Conservation (phyloP, 1,140 invertebrate genomes). For the Agrilus planipennis region DNA sequence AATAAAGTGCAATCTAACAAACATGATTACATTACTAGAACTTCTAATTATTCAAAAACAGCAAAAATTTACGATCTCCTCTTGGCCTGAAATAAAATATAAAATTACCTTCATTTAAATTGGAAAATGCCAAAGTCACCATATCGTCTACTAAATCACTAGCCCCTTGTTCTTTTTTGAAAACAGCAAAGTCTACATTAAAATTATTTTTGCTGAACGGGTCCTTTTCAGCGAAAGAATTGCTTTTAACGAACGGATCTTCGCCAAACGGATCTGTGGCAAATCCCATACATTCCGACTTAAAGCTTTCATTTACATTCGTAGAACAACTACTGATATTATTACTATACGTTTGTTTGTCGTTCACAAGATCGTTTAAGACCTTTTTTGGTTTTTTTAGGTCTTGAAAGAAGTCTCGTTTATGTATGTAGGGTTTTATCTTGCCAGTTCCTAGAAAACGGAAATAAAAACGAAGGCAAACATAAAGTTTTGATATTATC, state of each 20-base stretch:
- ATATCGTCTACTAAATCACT: too few species aligned
- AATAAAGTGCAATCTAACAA: too few species aligned
- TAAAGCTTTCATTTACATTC: constrained; percentile 26
- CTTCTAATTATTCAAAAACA: too few species aligned
- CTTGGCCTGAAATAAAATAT: too few species aligned
- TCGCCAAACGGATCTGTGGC: constrained; percentile 54
- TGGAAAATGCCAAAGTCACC: constrained; percentile 10
- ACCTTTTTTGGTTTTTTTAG: constrained; percentile 86
- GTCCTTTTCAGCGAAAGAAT: constrained; percentile 51
- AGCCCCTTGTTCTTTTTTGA: constrained; percentile 11
- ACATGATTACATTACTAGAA: too few species aligned
- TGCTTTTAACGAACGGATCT: constrained; percentile 53
- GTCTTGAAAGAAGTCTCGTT: constrained; percentile 90
- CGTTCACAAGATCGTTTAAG: constrained; percentile 64
- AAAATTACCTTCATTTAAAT: too few species aligned
- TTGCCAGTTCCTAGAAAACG: constrained; percentile 61
- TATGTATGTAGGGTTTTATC: constrained; percentile 83
- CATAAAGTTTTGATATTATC: not conserved
- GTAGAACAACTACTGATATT: constrained; percentile 1
- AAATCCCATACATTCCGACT: constrained; percentile 24
- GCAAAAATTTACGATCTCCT: too few species aligned
- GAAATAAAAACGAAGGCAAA: not conserved
- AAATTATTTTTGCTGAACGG: constrained; percentile 48
- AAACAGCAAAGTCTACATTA: constrained; percentile 14
- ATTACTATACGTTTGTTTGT: constrained; percentile 9